Evolutionary conservation across 1,140 invertebrate species (phyloP), one percentile per base, ranked within the genome.

Genomic region (Drosophila tristis): DNA sequence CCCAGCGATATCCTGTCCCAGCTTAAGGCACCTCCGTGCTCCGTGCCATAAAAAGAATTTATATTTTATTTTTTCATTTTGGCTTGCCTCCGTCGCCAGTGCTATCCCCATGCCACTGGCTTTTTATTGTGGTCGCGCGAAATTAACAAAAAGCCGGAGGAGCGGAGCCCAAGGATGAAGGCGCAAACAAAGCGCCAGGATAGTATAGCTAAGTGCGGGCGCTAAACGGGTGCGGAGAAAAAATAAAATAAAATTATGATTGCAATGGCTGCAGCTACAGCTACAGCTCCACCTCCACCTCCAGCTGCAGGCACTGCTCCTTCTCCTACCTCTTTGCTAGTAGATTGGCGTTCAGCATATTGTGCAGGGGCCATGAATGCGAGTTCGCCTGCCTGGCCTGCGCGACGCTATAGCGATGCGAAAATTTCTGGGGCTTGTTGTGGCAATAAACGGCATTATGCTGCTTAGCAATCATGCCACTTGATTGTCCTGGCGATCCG

Each of bases 181-280:
- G 44, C 26, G 44, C 57, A 66, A 86, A 86, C 78, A 86, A 86
- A 78, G 58, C 65, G 65, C 63, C 51, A 43, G 65, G 78, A 86
- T 86, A 87, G 81, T 86, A 68, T 62, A 80, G 74, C 77, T 67
- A 86, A 86, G 81, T 86, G 81, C 81, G 66, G 65, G 43, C 48
- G 25, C 48, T 43, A 16, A 23, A 26, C 20, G 64, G 31, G 7
- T 20, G 44, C 31, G 25, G 58, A 55, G 20, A 74, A 76, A 78
- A 86, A 87, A 82, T 87, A 87, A 78, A 86, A 29, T 86, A 87
- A 86, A 86, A 86, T 87, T 86, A 86, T 86, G 82, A 86, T 86
- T 86, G 84, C 82, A 86, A 82, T 87, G 78, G 78, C 68, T 71
- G 56, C 56, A 13, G 45, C 43, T 47, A 8, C n/a, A 53, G 66